Evolutionary conservation across 2,113 vertebrate genomes (phyloP), one percentile per base, ranked within the genome.

Genomic region (Nothoprocta perdicaria): DNA sequence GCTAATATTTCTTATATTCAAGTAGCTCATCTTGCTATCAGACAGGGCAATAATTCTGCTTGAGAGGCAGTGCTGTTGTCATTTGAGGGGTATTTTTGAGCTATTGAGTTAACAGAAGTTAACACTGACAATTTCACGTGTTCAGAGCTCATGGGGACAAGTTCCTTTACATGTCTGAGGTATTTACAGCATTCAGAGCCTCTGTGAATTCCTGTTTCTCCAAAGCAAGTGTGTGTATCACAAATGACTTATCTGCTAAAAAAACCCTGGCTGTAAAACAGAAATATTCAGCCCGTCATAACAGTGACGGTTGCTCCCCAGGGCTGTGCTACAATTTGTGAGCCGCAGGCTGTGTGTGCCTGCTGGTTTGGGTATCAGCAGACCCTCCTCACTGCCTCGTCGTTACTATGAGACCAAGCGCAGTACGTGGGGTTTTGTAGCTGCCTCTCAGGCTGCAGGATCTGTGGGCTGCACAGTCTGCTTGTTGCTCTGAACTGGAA

Each of bases 401-500:
- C 29, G 57, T 69, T 80, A 6, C 38, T 33, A 43, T 27, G 18
- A 6, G 76, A 12, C 33, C 69, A 69, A 31, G 43, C 62, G 75
- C 38, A 67, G 18, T 4, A 2, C 0, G 3, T 23, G 67, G 60
- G 76, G 45, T 80, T 82, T 27, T 57, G 77, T 53, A 80, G 84
- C 53, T 66, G 40, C 68, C n/a, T 53, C n/a, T 53, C 0, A 0
- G 17, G 55, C 71, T 1, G 0, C 41, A 67, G 72, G 84, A 33
- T 14, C 40, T 15, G 18, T 26, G 17, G 65, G 50, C 41, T 82
- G 62, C 9, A 1, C 2, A 73, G 3, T 80, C 87, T 85, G 67
- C 89, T 29, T 15, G 8, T 43, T 65, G 8, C 14, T 84, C 61
- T 33, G n/a, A 57, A 26, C 77, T 84, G 89, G 41, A 77, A 82